Evolutionary conservation across 2,797 vertebrate species (phyloP).

Genomic region (Moxostoma hubbsi): DNA sequence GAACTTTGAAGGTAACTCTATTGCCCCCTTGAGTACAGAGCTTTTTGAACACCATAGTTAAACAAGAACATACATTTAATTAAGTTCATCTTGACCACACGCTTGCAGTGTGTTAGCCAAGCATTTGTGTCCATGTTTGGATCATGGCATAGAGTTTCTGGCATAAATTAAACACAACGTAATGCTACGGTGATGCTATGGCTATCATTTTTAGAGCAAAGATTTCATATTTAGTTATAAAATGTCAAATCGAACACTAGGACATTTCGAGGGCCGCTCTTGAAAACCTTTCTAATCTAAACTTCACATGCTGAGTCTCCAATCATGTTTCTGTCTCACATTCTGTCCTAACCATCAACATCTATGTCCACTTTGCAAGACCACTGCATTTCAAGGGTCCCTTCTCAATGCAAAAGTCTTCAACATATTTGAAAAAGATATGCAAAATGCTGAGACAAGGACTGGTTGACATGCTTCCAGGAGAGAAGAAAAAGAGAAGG

Average conservation of each 20-base stretch:
- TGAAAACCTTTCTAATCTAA: conserved; percentile 16
- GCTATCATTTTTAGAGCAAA: neutral
- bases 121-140: too few relatives aligned
- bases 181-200: too few relatives aligned
- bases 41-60: neutral
- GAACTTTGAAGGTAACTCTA: neutral
- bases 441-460: conserved; percentile 72
- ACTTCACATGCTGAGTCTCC: conserved; percentile 27
- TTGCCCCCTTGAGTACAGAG: neutral
- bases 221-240: neutral
- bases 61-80: neutral
- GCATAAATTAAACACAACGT: too few relatives aligned
- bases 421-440: conserved; percentile 53
- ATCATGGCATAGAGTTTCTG: too few relatives aligned
- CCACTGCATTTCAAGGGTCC: conserved; percentile 37
- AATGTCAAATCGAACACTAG: neutral
- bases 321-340: neutral
- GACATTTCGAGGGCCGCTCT: neutral
- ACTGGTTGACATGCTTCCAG: conserved; percentile 81
- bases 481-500: conserved; percentile 74
- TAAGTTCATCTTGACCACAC: too few relatives aligned
- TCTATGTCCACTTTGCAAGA: conserved; percentile 30
- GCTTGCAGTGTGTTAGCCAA: too few relatives aligned
- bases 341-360: neutral
- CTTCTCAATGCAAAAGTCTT: conserved; percentile 42